A percentile compares a stretch with the other conserved stretches of the same genome.
Conservation (phyloP, 2,797 vertebrate species). For the Poecilia gillii region DNA sequence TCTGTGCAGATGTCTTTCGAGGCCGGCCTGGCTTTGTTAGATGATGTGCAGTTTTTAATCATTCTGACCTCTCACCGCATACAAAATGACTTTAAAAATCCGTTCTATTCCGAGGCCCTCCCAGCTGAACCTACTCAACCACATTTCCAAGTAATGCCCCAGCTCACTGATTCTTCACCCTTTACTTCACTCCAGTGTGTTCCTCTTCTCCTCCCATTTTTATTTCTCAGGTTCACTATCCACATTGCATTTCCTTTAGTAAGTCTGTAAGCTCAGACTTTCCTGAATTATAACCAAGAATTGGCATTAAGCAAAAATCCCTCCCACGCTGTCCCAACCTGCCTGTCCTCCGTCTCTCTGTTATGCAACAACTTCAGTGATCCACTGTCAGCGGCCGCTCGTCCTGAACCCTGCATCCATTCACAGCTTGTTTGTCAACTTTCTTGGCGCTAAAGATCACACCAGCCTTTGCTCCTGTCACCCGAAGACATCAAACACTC, state of each 20-base stretch:
- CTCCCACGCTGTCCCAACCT: conserved; percentile 27
- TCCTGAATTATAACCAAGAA: conserved; percentile 39
- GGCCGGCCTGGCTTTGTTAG: conserved; percentile 33
- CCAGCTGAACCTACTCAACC: conserved; percentile 40
- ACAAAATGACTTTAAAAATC: conserved; percentile 28
- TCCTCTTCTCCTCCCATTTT: background rate
- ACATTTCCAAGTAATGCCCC: conserved; percentile 32
- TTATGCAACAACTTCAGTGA: conserved; percentile 63
- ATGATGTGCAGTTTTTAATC: conserved; percentile 31
- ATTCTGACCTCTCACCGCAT: conserved; percentile 7
- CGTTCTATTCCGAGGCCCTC: conserved; percentile 25
- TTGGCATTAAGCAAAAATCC: conserved; percentile 44
- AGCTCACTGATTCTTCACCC: conserved; percentile 19
- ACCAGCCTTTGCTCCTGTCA: conserved; percentile 3
- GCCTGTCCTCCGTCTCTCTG: conserved; percentile 20
- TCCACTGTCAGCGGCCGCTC: conserved; percentile 49
- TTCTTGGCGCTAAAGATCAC: conserved; percentile 39
- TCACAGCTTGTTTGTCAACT: conserved; percentile 30
- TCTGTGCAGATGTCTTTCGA: conserved; percentile 26
- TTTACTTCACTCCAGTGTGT: conserved; percentile 8
- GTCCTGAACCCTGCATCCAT: conserved; percentile 44
- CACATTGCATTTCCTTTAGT: background rate
- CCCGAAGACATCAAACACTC: conserved; percentile 20
- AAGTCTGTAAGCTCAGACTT: conserved; percentile 34
- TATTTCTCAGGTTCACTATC: background rate